Percentiles rank a stretch among this genome's conserved stretches.
Conservation (phyloP, 2,888 invertebrate genomes). For the Rhodophaea formosa region DNA sequence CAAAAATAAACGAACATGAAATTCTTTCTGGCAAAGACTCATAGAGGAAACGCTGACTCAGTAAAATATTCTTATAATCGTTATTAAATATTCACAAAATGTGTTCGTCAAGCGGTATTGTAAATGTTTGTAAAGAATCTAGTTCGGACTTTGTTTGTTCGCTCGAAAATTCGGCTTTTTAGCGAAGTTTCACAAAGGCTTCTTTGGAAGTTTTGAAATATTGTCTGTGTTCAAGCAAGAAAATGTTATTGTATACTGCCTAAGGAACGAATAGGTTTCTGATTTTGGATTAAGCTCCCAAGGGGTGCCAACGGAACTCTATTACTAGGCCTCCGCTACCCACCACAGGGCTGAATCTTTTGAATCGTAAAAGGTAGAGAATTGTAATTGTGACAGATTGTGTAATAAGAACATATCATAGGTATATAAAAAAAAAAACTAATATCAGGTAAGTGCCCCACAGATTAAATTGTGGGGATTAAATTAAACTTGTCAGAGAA, state of each 20-base stretch:
- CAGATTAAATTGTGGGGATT: too few relatives aligned
- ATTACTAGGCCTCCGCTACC: too few relatives aligned
- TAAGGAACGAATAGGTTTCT: too few relatives aligned
- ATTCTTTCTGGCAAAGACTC: background rate
- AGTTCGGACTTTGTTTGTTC: background rate
- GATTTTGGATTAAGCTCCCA: too few relatives aligned
- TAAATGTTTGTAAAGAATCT: background rate
- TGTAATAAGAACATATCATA: too few relatives aligned
- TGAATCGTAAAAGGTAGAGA: too few relatives aligned
- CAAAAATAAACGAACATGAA: background rate
- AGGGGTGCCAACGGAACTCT: too few relatives aligned
- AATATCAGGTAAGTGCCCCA: too few relatives aligned
- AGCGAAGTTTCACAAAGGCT: background rate
- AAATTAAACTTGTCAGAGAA: too few relatives aligned
- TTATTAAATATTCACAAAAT: background rate
- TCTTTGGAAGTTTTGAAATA: background rate
- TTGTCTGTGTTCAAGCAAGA: background rate
- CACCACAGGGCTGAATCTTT: too few relatives aligned
- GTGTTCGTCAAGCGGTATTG: background rate
- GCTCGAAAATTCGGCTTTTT: background rate
- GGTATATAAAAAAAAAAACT: too few relatives aligned
- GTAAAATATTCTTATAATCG: background rate
- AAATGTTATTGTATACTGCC: constrained; percentile 3
- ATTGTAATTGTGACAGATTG: too few relatives aligned
- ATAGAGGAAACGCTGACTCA: background rate